Evolutionary conservation across 2,797 vertebrate genomes (phyloP), one percentile per base, ranked within the genome.

Genomic region (Okamejei kenojei): DNA sequence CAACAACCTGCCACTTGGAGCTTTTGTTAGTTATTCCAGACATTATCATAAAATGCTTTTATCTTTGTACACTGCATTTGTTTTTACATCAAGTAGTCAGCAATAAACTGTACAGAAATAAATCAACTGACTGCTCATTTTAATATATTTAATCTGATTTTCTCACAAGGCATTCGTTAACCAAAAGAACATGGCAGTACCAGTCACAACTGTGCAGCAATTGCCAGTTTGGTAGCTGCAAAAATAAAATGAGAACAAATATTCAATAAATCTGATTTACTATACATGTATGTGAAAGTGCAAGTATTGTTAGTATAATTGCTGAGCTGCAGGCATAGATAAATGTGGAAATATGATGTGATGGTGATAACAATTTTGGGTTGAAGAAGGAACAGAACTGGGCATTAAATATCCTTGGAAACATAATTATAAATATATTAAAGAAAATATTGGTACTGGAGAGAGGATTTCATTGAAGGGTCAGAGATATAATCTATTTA

Each of bases 1-100:
- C 90, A 92, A 76, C 32, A 92, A 92, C n/a, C 90, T 92, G 90
- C 90, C 90, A 73, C 23, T 54, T 23, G 68, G 71, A 92, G 35
- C 90, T 58, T 92, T 92, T 74, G 68, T 92, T 76, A 76, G 71
- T 92, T 74, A 92, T 92, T 92, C 73, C 71, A 92, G 71, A 76
- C 90, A 92, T 91, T 74, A 54, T 92, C 90, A 76, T 74, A 92
- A 76, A 92, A 92, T 92, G 90, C 90, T 92, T 92, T 92, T 92
- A 92, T 92, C 90, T 92, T 92, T 92, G 73, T 74, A 92, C 71
- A 76, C 68, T 92, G 45, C 38, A n/a, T 92, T 92, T 92, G 23
- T 58, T 92, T 92, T 92, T 73, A 26, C 54, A 91, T 76, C 21
- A 74, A 76, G 38, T 76, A 73, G 73, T 76, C 71, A 74, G 68